These are phyloP conservation scores for Colius striatus DNA, from an alignment of 2,113 vertebrate species.

Conservation along the genomic window DNA sequence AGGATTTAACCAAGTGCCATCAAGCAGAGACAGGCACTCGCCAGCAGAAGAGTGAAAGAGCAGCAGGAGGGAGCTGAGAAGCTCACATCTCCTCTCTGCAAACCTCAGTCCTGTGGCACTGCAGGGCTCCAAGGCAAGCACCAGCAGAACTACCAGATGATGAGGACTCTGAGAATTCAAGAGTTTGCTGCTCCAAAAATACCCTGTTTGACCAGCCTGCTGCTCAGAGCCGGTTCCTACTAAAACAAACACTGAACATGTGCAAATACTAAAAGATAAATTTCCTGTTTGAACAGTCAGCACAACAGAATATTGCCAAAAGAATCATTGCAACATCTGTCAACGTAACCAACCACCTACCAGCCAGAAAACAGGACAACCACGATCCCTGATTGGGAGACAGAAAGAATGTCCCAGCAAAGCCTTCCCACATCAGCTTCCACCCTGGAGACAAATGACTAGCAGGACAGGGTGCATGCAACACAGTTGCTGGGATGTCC, in stretches of 20 bases:
- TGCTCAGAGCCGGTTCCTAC: constrained; percentile 29
- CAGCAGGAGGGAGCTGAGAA: not conserved
- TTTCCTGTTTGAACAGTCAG: constrained; percentile 73
- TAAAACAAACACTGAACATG: constrained; percentile 68
- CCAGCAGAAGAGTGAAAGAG: not conserved
- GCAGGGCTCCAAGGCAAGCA: not conserved
- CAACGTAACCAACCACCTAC: constrained; percentile 43
- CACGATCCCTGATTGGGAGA: not conserved
- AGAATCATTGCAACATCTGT: constrained; percentile 70
- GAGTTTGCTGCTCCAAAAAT: constrained; percentile 32
- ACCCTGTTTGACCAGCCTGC: constrained; percentile 41
- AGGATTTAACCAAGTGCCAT: not conserved
- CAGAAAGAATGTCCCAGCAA: not conserved
- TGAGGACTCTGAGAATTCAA: not conserved
- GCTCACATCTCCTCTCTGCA: not conserved
- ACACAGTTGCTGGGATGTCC: not conserved
- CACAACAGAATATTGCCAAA: constrained; percentile 54
- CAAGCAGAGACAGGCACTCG: not conserved
- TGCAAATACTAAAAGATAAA: constrained; percentile 70
- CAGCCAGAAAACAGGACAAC: constrained; percentile 27
- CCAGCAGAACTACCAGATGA: not conserved
- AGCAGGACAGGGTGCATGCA: not conserved
- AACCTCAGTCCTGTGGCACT: not conserved
- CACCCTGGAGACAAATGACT: not conserved
- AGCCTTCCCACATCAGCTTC: not conserved